Base-by-base conservation (phyloP, 2,797 vertebrate species). In the Esox lucius region DNA sequence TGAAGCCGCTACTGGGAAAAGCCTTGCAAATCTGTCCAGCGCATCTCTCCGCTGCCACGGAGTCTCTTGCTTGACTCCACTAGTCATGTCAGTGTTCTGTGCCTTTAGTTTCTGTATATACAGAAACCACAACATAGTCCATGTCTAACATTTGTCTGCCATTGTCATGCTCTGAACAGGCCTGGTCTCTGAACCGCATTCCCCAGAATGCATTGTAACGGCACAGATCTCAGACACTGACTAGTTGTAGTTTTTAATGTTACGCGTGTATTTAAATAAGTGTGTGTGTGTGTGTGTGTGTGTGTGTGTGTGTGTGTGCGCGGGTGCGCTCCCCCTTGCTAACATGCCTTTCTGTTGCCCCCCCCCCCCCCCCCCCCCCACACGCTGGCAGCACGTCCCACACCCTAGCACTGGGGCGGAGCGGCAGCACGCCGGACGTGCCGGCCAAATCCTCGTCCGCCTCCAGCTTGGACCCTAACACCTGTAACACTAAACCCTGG, bases 401-500 rank as follows among this genome's bases (percentile, higher is more conserved):
- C 84, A 93, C 93, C 86, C 93, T 95, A 93, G 91, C 94, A 75
- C 87, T 95, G 88, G 94, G 94, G 89, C 93, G 94, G 87, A 94
- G 94, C 79, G 91, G 93, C 93, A 95, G 94, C 93, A 92, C 91
- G 90, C 93, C 93, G 89, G 94, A 95, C 90, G 93, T 95, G 89
- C 94, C 94, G 28, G 88, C 93, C 91, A 95, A 94, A 91, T 95
- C 94, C 84, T 94, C 94, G 80, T 95, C 94, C 84, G 93, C 93
- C 90, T 94, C 94, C 93, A 95, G 90, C 91, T 91, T 95, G 94
- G 94, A 95, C 85, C 92, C 94, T 94, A 94, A 94, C 92, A 88
- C 91, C 91, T 91, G 89, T 92, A 93, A 94, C 88, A 91, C 93
- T 93, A 95, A 95, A 92, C 90, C 93, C 87, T 94, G 94, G 93